These are phyloP conservation scores for Edolisoma coerulescens DNA, from an alignment of 2,113 vertebrate species.

Conservation along the genomic window DNA sequence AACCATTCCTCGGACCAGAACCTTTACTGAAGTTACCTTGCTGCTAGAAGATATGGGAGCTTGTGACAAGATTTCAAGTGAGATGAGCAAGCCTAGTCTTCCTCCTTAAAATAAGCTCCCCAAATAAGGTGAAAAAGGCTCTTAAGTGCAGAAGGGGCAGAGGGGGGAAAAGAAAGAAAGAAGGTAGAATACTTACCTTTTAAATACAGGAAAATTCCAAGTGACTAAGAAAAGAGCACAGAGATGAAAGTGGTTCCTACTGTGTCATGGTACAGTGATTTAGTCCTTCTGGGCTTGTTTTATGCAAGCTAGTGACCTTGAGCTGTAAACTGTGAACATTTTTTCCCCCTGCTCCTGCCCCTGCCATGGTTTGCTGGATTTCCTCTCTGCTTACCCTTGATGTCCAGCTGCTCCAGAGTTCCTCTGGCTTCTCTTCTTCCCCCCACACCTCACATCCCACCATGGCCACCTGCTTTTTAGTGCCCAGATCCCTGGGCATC, in stretches of 20 bases:
- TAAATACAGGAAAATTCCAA: background rate
- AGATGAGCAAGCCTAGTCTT: background rate
- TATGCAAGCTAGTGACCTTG: background rate
- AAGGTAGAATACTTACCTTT: background rate
- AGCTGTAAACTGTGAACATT: background rate
- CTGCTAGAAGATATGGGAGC: background rate
- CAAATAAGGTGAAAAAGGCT: background rate
- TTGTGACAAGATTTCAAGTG: background rate
- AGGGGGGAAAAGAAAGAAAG: rapidly evolving
- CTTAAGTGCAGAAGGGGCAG: background rate
- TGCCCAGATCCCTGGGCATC: background rate
- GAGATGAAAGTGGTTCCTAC: background rate
- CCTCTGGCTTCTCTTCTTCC: background rate
- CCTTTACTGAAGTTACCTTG: background rate
- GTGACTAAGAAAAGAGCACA: background rate
- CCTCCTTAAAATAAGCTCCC: background rate
- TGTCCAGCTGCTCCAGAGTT: background rate
- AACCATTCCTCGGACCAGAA: background rate
- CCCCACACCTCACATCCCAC: rapidly evolving
- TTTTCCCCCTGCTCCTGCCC: no score
- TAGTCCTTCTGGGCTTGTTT: background rate
- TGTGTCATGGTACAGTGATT: background rate
- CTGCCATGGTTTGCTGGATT: background rate
- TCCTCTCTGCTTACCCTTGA: background rate
- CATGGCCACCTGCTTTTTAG: background rate